Base-by-base conservation (phyloP, 2,888 invertebrate species). In the Magallana nippona region DNA sequence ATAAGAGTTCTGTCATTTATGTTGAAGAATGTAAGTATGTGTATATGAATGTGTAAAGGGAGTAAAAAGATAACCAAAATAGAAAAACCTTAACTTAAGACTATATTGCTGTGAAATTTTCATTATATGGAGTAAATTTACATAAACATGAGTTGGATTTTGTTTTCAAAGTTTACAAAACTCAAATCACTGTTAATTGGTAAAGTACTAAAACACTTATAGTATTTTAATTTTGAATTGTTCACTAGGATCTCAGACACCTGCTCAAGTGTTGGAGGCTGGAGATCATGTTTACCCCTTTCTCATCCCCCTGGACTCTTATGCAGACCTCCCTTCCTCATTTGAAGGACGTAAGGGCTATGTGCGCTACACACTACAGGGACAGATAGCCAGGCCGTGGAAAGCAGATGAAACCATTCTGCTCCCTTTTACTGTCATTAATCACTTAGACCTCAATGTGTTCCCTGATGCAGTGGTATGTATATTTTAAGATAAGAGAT, bases 341-440 rank as follows among this genome's bases (percentile, higher is more conserved):
- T 93, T 91, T 86, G 93, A 93, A 83, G 93, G 93, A 8, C 87
- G 86, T 0, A 87, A 90, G 10, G 96, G 91, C 95, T 95, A 93
- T 97, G 98, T 98, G 62, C 95, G 97, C 32, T 98, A 98, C 92
- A 96, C 96, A n/a, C 96, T 97, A 55, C 97, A 96, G 94, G 96
- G 97, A 0, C 96, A 96, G 0, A 95, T 98, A 32, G 97, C 97
- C 91, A 95, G 97, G 19, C 96, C 97, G 1, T 97, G 97, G 96
- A 97, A 97, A 91, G 96, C 97, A 92, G 97, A 98, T 94, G 96
- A 97, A 91, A 97, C 97, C 90, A 96, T 96, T 79, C 97, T 97
- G 95, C 96, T 96, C 94, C 96, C 96, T 8, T 97, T 98, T 92
- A 97, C 97, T 82, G 96, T 98, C 1, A 91, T 92, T 15, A 90